Base-by-base conservation (phyloP, 2,797 vertebrate species). In the Eleutherodactylus coqui region DNA sequence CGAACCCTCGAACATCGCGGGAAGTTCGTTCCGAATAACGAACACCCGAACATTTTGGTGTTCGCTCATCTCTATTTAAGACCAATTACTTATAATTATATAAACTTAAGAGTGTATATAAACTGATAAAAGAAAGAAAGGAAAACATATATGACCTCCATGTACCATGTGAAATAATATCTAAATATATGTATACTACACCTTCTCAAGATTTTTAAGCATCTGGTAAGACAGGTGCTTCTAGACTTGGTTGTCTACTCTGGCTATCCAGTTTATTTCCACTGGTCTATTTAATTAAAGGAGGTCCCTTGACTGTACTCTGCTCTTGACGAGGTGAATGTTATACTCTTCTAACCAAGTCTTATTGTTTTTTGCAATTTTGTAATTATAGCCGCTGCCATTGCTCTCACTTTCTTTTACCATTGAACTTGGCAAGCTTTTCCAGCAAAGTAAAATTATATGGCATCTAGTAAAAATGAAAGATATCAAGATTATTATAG, bases 231-330 rank as follows among this genome's bases (percentile, higher is more conserved):
- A 3, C 7, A 41, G 41, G 36, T 38, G 21, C 14, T 24, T 70
- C 34, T 70, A 21, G 38, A 70, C 19, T 10, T 38, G 21, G 67
- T n/a, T 10, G 34, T 41, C 19, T 38, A 41, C 34, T 21, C n/a
- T 60, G n/a, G 13, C 27, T 32, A 62, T 62, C 8, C 19, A 11
- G 8, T 36, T 41, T 69, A 16, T 17, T 36, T 69, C 64, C 14
- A 21, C 16, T 36, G 64, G 64, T 34, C 64, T 69, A 69, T 69
- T 34, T 70, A 70, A 70, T 70, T 70, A 70, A 9, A 11, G 36
- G 19, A 3, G 19, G 67, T 70, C 67, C 67, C 67, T 21, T 38
- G 36, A 70, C 36, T 70, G 41, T 70, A 38, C 17, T 70, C 67
- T 11, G 10, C 67, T 38, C 34, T 24, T 24, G 34, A 70, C 41